Percentiles rank a stretch among this genome's conserved stretches.
These are phyloP conservation scores for Sander lucioperca DNA, from an alignment of 2,113 vertebrate species.

Conservation along the genomic window DNA sequence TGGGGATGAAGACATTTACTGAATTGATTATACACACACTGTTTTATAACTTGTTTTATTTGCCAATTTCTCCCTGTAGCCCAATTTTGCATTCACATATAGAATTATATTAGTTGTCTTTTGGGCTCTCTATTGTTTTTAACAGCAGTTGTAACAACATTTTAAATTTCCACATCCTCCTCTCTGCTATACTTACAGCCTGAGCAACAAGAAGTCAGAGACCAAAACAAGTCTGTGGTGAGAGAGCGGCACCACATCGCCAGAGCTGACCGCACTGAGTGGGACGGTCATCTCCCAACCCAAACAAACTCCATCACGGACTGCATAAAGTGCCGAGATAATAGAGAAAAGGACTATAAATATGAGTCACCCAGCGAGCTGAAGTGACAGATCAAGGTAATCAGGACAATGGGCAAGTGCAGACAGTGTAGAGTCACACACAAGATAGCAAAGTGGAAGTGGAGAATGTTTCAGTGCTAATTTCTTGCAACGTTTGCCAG, in stretches of 20 bases:
- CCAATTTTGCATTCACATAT: not conserved
- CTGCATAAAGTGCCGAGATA: slow-evolving; percentile 23
- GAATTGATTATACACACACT: not conserved
- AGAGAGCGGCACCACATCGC: slow-evolving; percentile 39
- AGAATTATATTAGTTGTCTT: slow-evolving; percentile 3
- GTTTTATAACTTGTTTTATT: slow-evolving; percentile 27
- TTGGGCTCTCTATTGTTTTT: slow-evolving; percentile 1
- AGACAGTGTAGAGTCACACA: slow-evolving; percentile 14
- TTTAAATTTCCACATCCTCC: not conserved
- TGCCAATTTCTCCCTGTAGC: not conserved
- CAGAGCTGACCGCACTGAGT: slow-evolving; percentile 46
- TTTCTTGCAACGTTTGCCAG: not conserved
- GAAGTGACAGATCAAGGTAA: slow-evolving; percentile 19
- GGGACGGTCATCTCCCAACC: slow-evolving; percentile 33
- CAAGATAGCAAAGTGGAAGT: not conserved
- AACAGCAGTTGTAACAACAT: slow-evolving; percentile 8
- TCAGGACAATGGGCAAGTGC: slow-evolving; percentile 29
- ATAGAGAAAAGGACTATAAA: slow-evolving; percentile 40
- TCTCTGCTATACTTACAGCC: slow-evolving; percentile 26
- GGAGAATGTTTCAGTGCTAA: not conserved
- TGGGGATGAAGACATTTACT: not conserved
- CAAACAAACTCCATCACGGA: slow-evolving; percentile 52
- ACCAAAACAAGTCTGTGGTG: slow-evolving; percentile 43
- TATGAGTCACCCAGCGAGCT: not conserved
- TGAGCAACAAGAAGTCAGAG: slow-evolving; percentile 36